These are phyloP conservation scores for Eupristina koningsbergeri DNA, from an alignment of 1,140 invertebrate genomes.

Conservation along the genomic window DNA sequence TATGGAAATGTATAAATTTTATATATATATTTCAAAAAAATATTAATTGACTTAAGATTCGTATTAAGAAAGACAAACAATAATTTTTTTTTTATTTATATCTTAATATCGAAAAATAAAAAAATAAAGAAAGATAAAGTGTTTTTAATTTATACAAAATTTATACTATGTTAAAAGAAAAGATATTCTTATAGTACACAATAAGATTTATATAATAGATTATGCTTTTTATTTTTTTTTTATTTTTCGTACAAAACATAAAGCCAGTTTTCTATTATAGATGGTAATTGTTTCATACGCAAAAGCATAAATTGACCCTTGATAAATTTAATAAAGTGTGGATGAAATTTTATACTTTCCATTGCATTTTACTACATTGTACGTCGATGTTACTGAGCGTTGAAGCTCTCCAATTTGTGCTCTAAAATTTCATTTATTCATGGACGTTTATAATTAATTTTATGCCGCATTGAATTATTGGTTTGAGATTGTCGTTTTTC, in stretches of 20 bases:
- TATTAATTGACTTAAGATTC: too few species aligned
- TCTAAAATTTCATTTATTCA: constrained; percentile 40
- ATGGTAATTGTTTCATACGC: background rate
- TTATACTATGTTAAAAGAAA: too few species aligned
- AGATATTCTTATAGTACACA: background rate
- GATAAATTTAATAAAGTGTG: constrained; percentile 32
- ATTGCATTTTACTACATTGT: background rate
- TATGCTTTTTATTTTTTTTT: background rate
- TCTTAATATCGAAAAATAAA: too few species aligned
- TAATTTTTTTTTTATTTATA: too few species aligned
- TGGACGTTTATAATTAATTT: constrained; percentile 45
- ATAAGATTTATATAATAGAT: background rate
- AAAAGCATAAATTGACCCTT: background rate
- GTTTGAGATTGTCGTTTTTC: background rate
- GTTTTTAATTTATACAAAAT: too few species aligned
- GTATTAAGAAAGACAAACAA: too few species aligned
- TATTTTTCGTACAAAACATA: background rate
- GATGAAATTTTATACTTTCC: background rate
- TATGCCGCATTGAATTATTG: constrained; percentile 25
- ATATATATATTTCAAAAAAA: too few species aligned
- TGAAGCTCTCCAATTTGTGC: background rate
- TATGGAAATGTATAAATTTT: too few species aligned
- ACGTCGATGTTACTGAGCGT: background rate
- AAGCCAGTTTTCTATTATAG: background rate
- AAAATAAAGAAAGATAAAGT: too few species aligned